Conservation (phyloP, 1,140 invertebrate species). For the Drosophila mayri region DNA sequence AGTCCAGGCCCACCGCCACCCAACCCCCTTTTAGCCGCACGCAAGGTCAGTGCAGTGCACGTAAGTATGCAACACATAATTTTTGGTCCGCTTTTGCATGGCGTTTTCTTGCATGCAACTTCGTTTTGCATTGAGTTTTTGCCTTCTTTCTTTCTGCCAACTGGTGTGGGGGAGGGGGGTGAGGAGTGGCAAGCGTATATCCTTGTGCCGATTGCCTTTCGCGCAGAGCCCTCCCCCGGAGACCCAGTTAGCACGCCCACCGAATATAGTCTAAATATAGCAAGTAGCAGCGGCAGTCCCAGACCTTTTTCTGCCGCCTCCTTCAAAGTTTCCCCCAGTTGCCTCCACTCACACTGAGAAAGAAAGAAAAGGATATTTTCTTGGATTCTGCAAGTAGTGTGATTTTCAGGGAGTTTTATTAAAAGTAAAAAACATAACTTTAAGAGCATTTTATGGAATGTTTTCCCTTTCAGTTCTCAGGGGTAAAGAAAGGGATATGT, state of each 20-base stretch:
- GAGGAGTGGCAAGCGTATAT: constrained; percentile 42
- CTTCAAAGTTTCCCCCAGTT: constrained; percentile 14
- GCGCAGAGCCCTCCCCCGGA: constrained; percentile 2
- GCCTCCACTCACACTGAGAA: not conserved
- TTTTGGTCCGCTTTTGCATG: constrained; percentile 58
- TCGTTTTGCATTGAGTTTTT: constrained; percentile 18
- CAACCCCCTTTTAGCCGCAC: constrained; percentile 23
- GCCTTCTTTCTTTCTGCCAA: not conserved
- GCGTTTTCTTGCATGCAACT: constrained; percentile 60
- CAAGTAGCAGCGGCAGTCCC: constrained; percentile 11
- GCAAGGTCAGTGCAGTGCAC: constrained; percentile 78
- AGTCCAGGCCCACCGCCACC: not conserved
- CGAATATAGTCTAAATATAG: constrained; percentile 51
- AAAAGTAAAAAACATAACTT: too few relatives aligned
- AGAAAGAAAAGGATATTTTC: not conserved
- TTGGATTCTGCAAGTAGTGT: not conserved
- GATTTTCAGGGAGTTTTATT: not conserved
- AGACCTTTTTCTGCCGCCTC: constrained; percentile 14
- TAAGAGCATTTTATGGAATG: not conserved
- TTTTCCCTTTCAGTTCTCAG: not conserved
- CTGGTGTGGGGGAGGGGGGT: not conserved
- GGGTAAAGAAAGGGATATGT: too few relatives aligned
- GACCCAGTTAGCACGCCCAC: constrained; percentile 36
- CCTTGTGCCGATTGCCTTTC: constrained; percentile 53
- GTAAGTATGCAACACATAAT: constrained; percentile 82